phyloP scores from a whole-genome alignment of 2,888 invertebrate species.

The Eledone cirrhosa region DNA sequence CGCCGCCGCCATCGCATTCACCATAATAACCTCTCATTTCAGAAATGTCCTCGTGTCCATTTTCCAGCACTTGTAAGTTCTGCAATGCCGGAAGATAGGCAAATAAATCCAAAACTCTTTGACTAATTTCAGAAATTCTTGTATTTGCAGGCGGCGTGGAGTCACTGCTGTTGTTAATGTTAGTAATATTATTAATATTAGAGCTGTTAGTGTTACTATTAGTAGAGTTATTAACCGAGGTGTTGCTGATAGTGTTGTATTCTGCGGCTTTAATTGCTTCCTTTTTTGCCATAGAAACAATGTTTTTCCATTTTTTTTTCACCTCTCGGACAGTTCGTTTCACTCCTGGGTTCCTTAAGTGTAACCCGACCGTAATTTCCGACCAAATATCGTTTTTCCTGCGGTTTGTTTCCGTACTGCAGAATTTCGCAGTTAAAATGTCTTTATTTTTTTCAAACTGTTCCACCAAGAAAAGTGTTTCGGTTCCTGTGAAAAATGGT shows the following conservation, averaged over 20 bases:
- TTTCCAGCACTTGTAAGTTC: slow-evolving; percentile 19
- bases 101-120: slow-evolving; percentile 18
- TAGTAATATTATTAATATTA: too few species aligned
- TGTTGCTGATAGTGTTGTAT: neutral
- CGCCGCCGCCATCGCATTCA: neutral
- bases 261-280: slow-evolving; percentile 1
- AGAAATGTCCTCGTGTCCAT: neutral
- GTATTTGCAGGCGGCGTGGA: neutral
- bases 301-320: slow-evolving; percentile 26
- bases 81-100: slow-evolving; percentile 21
- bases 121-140: slow-evolving; percentile 11
- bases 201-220: too few species aligned
- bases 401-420: slow-evolving; percentile 10
- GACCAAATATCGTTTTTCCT: slow-evolving; percentile 25
- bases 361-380: slow-evolving; percentile 11
- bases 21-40: slow-evolving; percentile 23
- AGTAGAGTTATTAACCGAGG: too few species aligned
- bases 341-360: slow-evolving; percentile 16
- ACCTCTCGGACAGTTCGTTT: slow-evolving; percentile 8
- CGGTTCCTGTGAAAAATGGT: slow-evolving; percentile 23
- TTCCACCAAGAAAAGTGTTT: slow-evolving; percentile 15
- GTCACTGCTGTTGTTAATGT: neutral
- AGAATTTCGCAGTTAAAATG: slow-evolving; percentile 7
- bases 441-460: slow-evolving; percentile 23
- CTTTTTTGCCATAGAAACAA: slow-evolving; percentile 20